Evolutionary conservation across 2,113 vertebrate genomes (phyloP), one percentile per base, ranked within the genome.

Genomic region (human (Homo sapiens)): DNA sequence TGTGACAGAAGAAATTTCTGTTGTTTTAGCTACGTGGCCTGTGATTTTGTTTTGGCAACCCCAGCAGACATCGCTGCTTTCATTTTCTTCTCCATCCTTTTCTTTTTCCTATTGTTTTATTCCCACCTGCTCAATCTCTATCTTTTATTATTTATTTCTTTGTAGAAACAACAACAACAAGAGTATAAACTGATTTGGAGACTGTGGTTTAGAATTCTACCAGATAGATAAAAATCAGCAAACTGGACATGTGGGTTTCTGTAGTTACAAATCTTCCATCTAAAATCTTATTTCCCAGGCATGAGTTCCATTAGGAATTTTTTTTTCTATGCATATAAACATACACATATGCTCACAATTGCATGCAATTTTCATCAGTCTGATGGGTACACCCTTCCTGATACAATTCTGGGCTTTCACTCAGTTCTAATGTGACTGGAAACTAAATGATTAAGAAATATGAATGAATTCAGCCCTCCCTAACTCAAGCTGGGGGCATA

Each of bases 381-480:
- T 96, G 75, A 84, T n/a, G 55, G 48, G 23, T 30, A 86, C 61
- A 81, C 66, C 75, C 81, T 90, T 96, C 55, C 79, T 92, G 86
- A 89, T 88, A 57, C 45, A 66, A 85, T 57, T 93, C 76, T 89
- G 68, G 79, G 72, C 78, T 95, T 93, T 86, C 61, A 57, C 30
- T 94, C 52, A 70, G 55, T 85, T 91, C 66, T 76, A 66, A 40
- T 92, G 73, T 94, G 50, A 81, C 78, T 94, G 40, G 38, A 88
- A 78, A 90, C 48, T 73, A 73, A 96, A 94, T 88, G 61, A 94
- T 82, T 81, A 72, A 80, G 75, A 17, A 61, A 89, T 97, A 91
- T 78, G 64, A 82, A 68, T 96, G 85, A 70, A 86, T 85, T 89
- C 43, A 88, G n/a, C 43, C 32, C 73, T 61, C 35, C 18, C 32